These are phyloP conservation scores for Erpornis zantholeuca DNA, from an alignment of 2,113 vertebrate species.

Conservation along the genomic window DNA sequence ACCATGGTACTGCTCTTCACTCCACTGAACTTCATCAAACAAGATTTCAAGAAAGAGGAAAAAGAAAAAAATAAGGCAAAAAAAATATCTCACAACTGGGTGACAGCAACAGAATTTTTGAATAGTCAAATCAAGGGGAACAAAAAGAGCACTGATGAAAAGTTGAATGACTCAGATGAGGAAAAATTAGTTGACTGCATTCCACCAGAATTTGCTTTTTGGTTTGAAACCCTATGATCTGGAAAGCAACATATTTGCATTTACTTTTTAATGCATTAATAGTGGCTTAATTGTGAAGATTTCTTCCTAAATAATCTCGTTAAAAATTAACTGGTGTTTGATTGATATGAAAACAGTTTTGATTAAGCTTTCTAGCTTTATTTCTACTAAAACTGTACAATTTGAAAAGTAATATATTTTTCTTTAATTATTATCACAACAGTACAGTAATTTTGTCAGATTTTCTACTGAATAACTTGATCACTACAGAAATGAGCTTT, in stretches of 20 bases:
- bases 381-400: background rate
- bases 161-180: conserved; percentile 17
- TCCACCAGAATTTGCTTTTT: background rate
- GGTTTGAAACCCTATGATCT: background rate
- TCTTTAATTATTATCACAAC: conserved; percentile 5
- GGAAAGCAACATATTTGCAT: conserved; percentile 32
- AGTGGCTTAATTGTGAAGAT: conserved; percentile 9
- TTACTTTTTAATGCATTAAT: conserved; percentile 30
- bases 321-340: conserved; percentile 13
- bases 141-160: conserved; percentile 30
- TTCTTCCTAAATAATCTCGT: background rate
- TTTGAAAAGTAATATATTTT: background rate
- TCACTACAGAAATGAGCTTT: background rate
- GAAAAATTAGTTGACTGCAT: background rate
- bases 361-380: background rate
- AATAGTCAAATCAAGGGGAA: conserved; percentile 50
- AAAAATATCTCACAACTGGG: background rate
- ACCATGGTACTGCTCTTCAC: background rate
- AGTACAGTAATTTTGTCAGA: background rate
- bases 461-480: conserved; percentile 14
- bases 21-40: background rate
- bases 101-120: background rate
- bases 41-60: background rate
- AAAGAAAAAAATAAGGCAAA: background rate
- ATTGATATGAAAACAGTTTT: background rate